These are phyloP conservation scores for Leptonema lineaticorne DNA, from an alignment of 1,140 invertebrate genomes.

Conservation along the genomic window DNA sequence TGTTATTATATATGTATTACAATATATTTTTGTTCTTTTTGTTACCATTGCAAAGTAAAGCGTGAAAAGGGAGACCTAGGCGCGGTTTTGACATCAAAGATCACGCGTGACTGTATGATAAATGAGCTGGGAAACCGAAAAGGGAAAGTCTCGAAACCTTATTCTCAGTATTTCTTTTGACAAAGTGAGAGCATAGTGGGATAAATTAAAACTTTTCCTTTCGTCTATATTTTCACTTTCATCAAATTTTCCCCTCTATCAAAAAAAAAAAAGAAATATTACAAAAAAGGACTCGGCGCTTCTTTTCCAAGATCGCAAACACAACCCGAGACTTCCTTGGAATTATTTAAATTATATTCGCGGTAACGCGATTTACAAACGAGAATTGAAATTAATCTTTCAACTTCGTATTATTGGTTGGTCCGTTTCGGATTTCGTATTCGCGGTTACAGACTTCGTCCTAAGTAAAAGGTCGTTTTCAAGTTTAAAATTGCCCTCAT, in stretches of 20 bases:
- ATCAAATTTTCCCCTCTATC: conserved; percentile 17
- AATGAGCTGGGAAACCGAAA: not conserved
- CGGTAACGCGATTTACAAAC: conserved; percentile 29
- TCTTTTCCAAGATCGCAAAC: not conserved
- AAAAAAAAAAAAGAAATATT: no score
- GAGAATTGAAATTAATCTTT: conserved; percentile 40
- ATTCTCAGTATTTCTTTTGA: not conserved
- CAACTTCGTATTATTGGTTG: conserved; percentile 27
- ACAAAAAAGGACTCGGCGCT: not conserved
- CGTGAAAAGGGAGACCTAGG: not conserved
- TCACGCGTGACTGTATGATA: conserved; percentile 19
- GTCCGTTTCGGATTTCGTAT: conserved; percentile 11
- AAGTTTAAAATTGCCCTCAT: conserved; percentile 2
- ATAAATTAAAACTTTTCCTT: conserved; percentile 21
- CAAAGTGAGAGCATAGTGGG: not conserved
- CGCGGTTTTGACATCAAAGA: conserved; percentile 16
- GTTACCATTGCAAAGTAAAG: not conserved
- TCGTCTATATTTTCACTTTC: conserved; percentile 7
- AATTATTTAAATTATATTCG: conserved; percentile 21
- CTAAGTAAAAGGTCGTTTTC: not conserved
- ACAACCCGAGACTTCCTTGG: not conserved
- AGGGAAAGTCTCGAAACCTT: not conserved
- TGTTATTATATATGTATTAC: not conserved
- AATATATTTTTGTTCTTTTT: not conserved
- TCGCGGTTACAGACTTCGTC: not conserved